These are phyloP conservation scores for Tauraco hartlaubi DNA, from an alignment of 2,797 vertebrate genomes.

Conservation along the genomic window DNA sequence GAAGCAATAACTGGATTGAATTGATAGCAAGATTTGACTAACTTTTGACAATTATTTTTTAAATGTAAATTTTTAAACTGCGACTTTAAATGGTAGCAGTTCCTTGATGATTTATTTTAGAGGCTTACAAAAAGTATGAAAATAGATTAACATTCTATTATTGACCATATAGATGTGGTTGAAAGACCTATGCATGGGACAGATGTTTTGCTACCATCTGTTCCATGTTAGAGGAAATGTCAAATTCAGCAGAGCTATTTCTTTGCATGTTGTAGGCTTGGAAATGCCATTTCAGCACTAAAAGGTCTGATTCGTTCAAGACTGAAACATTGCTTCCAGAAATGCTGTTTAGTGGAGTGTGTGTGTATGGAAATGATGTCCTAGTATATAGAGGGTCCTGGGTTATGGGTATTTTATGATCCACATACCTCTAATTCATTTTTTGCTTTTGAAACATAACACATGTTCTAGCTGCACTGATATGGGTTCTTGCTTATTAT, in stretches of 20 bases:
- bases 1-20: constrained; percentile 49
- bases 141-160: not conserved
- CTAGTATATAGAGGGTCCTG: constrained; percentile 19
- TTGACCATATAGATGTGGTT: not conserved
- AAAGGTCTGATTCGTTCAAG: constrained; percentile 59
- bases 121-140: not conserved
- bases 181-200: not conserved
- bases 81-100: not conserved
- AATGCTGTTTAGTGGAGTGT: constrained; percentile 42
- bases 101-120: constrained; percentile 9
- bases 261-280: constrained; percentile 57
- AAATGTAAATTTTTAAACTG: not conserved
- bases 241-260: constrained; percentile 55
- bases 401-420: constrained; percentile 57
- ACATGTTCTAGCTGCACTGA: constrained; percentile 67
- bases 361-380: constrained; percentile 46
- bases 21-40: constrained; percentile 34
- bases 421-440: constrained; percentile 60
- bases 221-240: not conserved
- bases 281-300: constrained; percentile 69
- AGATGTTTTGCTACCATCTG: not conserved
- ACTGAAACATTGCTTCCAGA: constrained; percentile 59
- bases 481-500: constrained; percentile 76
- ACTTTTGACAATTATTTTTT: constrained; percentile 53
- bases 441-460: constrained; percentile 76